These are phyloP conservation scores for Aegithalos caudatus DNA, from an alignment of 2,113 vertebrate genomes.

Conservation along the genomic window DNA sequence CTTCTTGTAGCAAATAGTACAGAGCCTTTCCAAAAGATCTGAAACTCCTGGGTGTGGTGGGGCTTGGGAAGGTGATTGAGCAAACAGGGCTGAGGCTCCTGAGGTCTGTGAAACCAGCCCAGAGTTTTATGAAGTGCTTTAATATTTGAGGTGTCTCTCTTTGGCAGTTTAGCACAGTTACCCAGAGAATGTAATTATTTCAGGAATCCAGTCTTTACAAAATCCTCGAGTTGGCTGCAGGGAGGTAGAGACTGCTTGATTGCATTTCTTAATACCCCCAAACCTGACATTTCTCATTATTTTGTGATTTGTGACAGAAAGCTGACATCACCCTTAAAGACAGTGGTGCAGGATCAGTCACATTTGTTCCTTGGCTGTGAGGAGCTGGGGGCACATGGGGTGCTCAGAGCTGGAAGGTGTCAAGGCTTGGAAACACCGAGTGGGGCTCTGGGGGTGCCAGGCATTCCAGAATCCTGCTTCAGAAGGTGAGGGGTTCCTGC, in stretches of 20 bases:
- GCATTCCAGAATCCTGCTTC: not conserved
- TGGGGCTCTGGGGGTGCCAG: not conserved
- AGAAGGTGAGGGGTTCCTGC: not conserved
- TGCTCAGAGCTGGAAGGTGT: not conserved
- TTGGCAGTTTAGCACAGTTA: not conserved
- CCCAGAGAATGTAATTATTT: not conserved
- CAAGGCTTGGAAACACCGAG: fast-evolving
- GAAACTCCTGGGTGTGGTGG: not conserved
- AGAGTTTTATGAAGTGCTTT: not conserved
- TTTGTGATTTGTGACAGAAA: too few species aligned
- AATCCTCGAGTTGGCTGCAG: not conserved
- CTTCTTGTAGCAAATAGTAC: not conserved
- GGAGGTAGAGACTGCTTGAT: not conserved
- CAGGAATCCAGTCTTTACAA: not conserved
- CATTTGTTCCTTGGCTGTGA: not conserved
- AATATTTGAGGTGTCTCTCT: not conserved
- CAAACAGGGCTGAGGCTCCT: not conserved
- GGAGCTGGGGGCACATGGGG: fast-evolving
- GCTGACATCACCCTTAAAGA: not conserved
- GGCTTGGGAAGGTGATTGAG: fast-evolving
- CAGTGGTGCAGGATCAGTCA: not conserved
- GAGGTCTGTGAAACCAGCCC: not conserved
- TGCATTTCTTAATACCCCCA: not conserved
- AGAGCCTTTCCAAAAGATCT: not conserved
- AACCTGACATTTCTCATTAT: not conserved